phyloP scores from a whole-genome alignment of 2,797 vertebrate genomes.

The Channallabes apus region DNA sequence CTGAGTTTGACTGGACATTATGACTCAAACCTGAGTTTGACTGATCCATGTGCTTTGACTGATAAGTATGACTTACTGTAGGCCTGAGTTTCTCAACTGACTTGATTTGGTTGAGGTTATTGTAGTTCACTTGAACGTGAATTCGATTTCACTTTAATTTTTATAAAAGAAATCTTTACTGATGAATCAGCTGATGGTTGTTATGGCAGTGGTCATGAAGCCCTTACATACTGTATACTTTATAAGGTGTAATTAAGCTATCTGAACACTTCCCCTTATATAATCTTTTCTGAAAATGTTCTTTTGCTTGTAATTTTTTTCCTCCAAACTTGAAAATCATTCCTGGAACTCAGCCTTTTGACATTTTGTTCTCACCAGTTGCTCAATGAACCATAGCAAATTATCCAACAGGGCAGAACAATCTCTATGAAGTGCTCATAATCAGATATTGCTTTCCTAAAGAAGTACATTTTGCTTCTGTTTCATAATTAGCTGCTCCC shows the following conservation, averaged over 20 bases:
- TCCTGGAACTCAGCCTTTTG: neutral
- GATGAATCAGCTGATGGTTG: no score
- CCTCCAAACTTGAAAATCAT: neutral
- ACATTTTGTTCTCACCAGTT: neutral
- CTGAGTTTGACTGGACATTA: neutral
- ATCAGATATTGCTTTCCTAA: neutral
- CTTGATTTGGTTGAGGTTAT: neutral
- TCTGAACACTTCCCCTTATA: neutral
- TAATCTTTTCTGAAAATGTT: no score
- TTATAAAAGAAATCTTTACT: neutral
- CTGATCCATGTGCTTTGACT: neutral
- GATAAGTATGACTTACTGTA: no score
- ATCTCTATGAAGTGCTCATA: neutral
- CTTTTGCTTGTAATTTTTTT: neutral
- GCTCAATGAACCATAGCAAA: neutral
- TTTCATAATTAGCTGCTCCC: constrained; percentile 9
- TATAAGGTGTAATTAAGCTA: neutral
- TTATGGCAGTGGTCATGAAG: neutral
- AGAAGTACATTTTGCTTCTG: neutral
- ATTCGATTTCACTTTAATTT: neutral
- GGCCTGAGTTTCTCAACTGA: no score
- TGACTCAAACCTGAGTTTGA: neutral
- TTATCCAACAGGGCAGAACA: neutral
- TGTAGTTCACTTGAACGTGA: neutral
- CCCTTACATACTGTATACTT: no score